These are phyloP conservation scores for Tragelaphus imberbis DNA, from an alignment of 2,113 vertebrate genomes.

Conservation along the genomic window DNA sequence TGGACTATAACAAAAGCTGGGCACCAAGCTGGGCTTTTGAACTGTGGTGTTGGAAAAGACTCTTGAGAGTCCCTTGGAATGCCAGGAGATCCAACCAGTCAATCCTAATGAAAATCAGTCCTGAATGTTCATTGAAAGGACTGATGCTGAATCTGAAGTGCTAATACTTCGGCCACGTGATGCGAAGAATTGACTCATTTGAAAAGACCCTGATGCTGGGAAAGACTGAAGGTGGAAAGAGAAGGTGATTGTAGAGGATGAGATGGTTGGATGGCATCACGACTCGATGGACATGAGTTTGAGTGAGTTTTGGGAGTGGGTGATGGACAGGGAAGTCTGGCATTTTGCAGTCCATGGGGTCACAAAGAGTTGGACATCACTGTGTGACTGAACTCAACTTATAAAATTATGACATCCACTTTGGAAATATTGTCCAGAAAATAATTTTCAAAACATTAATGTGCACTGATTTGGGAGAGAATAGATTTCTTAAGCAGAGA, in stretches of 20 bases:
- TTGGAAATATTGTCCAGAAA: neutral
- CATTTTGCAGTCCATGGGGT: neutral
- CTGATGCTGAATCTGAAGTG: neutral
- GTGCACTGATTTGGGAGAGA: neutral
- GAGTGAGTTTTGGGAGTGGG: neutral
- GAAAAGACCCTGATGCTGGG: neutral
- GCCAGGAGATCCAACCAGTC: neutral
- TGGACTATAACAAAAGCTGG: neutral
- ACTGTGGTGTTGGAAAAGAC: neutral
- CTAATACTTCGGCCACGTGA: neutral
- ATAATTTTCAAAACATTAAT: neutral
- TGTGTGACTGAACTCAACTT: neutral
- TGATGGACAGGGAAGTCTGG: neutral
- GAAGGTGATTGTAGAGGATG: neutral
- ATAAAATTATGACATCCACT: neutral
- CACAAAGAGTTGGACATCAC: fast-evolving
- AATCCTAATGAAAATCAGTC: neutral
- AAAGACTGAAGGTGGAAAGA: neutral
- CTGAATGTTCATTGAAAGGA: neutral
- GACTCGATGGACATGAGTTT: neutral
- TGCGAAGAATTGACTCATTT: neutral
- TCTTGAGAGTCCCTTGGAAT: neutral
- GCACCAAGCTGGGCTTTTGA: neutral
- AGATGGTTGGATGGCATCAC: neutral
- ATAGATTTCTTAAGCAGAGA: neutral